Base-by-base conservation (phyloP, 2,113 vertebrate genomes). In the Notarius quadriscutis region DNA sequence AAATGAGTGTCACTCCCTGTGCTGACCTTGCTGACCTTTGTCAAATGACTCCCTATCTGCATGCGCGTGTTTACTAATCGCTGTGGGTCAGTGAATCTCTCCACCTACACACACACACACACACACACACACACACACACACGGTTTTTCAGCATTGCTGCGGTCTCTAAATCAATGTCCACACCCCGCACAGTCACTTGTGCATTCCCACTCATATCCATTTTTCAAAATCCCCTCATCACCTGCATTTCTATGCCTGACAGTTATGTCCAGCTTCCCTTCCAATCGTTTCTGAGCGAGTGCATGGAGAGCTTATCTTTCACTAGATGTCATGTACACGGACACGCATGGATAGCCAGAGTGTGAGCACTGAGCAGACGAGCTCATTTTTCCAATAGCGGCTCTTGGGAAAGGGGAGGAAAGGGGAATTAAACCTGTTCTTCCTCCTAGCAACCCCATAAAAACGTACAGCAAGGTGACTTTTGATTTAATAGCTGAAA, bases 381-480 rank as follows among this genome's bases (percentile, higher is more conserved):
- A 87, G 67, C 25, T 69, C 71, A 14, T 85, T 80, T 41, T 83
- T 85, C 79, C 41, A 27, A 30, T 30, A 71, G 72, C 30, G 17
- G n/a, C 72, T 84, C 79, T 60, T 34, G 50, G 74, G 58, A 75
- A 74, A n/a, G 20, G 62, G 41, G 69, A 83, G 55, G 57, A 79
- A 67, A 18, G 50, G 79, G 80, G 87, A 87, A 81, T 65, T 72
- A 67, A 95, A 96, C 95, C 95, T 95, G 58, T 57, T 58, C 82
- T 25, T n/a, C 60, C 80, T 69, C 75, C 51, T 48, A 62, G 58
- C 50, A 4, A 55, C 25, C 41, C 48, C 62, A 51, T 86, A 80
- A 77, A 72, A 63, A 12, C 6, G 53, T 41, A 67, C 79, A 67
- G 82, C 89, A 89, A 90, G 90, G 90, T 91, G 90, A 91, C 90